Percentiles rank a stretch among this genome's conserved stretches.
phyloP scores from a whole-genome alignment of 2,797 vertebrate species.

The Ibycter americanus region DNA sequence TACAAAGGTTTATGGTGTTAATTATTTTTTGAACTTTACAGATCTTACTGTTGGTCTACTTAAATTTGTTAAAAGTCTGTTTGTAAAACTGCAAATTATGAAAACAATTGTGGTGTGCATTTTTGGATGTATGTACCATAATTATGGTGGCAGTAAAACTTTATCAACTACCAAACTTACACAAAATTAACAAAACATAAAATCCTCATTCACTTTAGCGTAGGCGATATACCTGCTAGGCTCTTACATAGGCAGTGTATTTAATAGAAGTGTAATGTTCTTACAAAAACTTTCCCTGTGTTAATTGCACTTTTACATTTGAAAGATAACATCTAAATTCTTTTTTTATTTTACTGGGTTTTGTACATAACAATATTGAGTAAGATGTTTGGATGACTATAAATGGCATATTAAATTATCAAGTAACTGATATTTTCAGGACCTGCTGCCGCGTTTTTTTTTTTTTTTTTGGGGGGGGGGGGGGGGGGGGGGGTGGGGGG shows the following conservation, averaged over 20 bases:
- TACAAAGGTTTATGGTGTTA: conserved; percentile 50
- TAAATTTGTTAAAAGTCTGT: conserved; percentile 17
- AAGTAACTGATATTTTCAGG: conserved; percentile 12
- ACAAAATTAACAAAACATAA: conserved; percentile 5
- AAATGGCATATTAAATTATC: conserved; percentile 43
- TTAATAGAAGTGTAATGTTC: not conserved
- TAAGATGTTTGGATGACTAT: conserved; percentile 44
- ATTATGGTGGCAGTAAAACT: conserved; percentile 51
- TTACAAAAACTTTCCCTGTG: conserved; percentile 18
- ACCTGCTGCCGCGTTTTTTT: not conserved
- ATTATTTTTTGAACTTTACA: conserved; percentile 43
- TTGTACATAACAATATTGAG: conserved; percentile 56
- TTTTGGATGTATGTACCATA: conserved; percentile 45
- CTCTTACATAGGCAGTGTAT: not conserved
- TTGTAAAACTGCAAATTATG: conserved; percentile 45
- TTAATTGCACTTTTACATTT: conserved; percentile 61
- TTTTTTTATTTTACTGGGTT: conserved; percentile 42
- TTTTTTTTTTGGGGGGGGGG: too few relatives aligned
- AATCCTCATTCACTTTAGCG: not conserved
- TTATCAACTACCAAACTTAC: not conserved
- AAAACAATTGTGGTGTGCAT: conserved; percentile 6
- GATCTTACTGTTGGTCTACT: conserved; percentile 47
- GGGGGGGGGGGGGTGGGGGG: too few relatives aligned
- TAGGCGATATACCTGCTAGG: not conserved
- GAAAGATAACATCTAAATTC: conserved; percentile 29